phyloP scores from a whole-genome alignment of 2,113 vertebrate genomes.

The Pteronura brasiliensis region DNA sequence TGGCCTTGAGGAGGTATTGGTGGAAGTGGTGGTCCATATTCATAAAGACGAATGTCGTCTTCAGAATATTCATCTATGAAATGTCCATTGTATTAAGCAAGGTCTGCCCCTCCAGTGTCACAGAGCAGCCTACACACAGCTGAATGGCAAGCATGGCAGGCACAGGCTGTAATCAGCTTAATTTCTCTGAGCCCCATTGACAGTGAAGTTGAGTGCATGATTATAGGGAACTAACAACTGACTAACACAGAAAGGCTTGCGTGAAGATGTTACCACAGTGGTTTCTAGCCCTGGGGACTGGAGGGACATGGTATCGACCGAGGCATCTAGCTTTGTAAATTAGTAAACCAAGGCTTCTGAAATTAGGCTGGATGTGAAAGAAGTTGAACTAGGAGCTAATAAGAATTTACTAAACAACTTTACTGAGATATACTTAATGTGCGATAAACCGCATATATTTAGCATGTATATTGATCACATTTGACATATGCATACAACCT shows the following conservation, averaged over 20 bases:
- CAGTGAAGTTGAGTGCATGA: neutral
- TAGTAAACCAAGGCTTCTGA: neutral
- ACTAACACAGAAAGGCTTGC: neutral
- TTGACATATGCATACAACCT: neutral
- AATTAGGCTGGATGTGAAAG: neutral
- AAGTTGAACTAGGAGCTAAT: neutral
- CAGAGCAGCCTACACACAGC: neutral
- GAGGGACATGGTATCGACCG: neutral
- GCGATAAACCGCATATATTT: neutral
- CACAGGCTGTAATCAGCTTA: neutral
- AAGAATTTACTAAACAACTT: neutral
- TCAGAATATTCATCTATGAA: neutral
- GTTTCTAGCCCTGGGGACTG: neutral
- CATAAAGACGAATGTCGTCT: neutral
- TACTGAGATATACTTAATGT: neutral
- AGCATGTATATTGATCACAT: neutral
- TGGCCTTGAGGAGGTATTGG: neutral
- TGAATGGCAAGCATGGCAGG: neutral
- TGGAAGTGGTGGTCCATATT: accelerated
- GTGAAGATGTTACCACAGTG: no score
- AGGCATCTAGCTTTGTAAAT: neutral
- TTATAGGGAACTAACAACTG: neutral
- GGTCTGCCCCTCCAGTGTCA: neutral
- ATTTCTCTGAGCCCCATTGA: neutral
- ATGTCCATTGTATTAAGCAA: neutral